phyloP scores from a whole-genome alignment of 2,797 vertebrate species.

The Liparis tanakae region DNA sequence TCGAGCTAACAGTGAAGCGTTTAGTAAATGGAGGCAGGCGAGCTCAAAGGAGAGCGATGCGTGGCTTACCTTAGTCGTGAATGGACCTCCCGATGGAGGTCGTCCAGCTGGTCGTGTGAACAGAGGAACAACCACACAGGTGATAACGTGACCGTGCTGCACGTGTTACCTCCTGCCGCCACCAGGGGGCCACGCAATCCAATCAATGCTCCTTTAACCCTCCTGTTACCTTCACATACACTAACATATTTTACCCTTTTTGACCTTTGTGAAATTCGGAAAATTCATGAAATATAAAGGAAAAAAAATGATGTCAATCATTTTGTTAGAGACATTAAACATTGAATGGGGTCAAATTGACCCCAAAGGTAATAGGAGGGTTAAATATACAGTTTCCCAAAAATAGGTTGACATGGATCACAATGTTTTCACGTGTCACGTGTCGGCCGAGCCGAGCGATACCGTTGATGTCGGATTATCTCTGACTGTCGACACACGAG shows the following conservation, averaged over 20 bases:
- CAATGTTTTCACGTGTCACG: not conserved
- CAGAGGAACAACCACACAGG: not conserved
- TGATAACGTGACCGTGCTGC: not conserved
- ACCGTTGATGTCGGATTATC: slow-evolving; percentile 61
- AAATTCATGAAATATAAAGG: too few species aligned
- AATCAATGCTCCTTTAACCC: not conserved
- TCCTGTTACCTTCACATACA: too few species aligned
- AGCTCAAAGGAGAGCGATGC: not conserved
- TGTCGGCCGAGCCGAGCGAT: slow-evolving; percentile 23
- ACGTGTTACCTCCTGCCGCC: not conserved
- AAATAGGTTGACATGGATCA: not conserved
- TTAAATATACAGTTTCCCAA: not conserved
- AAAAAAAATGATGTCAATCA: too few species aligned
- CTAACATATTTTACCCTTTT: too few species aligned
- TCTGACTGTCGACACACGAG: slow-evolving; percentile 56
- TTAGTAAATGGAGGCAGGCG: too few species aligned
- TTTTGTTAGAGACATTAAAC: too few species aligned
- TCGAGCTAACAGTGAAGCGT: not conserved
- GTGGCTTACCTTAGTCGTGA: not conserved
- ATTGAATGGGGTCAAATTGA: too few species aligned
- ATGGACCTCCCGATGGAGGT: not conserved
- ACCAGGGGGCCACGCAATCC: not conserved
- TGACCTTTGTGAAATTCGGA: too few species aligned
- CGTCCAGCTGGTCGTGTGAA: not conserved
- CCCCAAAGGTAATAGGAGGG: too few species aligned